These are phyloP conservation scores for Zoanthus sansibaricus DNA, from an alignment of 92 coral and sea anemone genomes.

Conservation along the genomic window DNA sequence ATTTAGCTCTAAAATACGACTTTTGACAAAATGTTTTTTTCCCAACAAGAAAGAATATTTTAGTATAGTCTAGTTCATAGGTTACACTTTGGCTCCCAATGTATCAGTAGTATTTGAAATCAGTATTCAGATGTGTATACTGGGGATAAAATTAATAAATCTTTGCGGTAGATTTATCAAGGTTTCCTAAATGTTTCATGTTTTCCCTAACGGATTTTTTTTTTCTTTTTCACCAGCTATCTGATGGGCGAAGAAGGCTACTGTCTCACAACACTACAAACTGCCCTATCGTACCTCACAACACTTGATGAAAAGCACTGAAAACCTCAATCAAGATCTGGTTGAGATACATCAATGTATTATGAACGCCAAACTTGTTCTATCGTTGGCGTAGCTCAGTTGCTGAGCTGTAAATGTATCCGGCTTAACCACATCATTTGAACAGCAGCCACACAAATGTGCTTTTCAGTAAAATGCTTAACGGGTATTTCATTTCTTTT, in stretches of 20 bases:
- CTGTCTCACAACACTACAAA: constrained; percentile 91
- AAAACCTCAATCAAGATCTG: background rate
- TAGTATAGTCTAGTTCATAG: too few species aligned
- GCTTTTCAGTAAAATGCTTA: background rate
- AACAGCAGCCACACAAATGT: background rate
- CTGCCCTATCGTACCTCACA: constrained; percentile 88
- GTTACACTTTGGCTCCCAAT: too few species aligned
- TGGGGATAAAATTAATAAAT: too few species aligned
- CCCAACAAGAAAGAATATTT: too few species aligned
- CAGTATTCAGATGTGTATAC: too few species aligned
- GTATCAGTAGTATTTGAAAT: too few species aligned
- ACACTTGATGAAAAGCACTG: constrained; percentile 56
- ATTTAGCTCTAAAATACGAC: too few species aligned
- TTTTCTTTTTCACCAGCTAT: constrained; percentile 67
- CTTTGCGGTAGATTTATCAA: too few species aligned
- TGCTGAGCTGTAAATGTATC: background rate
- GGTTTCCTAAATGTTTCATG: background rate
- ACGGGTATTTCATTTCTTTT: background rate
- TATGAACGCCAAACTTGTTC: background rate
- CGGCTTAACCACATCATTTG: background rate
- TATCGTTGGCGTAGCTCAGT: background rate
- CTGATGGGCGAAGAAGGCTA: constrained; percentile 99
- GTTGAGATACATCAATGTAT: background rate
- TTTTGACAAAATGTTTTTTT: too few species aligned
- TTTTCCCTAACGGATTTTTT: background rate